Conservation (phyloP, 2,113 vertebrate genomes). For the Jaculus jaculus region DNA sequence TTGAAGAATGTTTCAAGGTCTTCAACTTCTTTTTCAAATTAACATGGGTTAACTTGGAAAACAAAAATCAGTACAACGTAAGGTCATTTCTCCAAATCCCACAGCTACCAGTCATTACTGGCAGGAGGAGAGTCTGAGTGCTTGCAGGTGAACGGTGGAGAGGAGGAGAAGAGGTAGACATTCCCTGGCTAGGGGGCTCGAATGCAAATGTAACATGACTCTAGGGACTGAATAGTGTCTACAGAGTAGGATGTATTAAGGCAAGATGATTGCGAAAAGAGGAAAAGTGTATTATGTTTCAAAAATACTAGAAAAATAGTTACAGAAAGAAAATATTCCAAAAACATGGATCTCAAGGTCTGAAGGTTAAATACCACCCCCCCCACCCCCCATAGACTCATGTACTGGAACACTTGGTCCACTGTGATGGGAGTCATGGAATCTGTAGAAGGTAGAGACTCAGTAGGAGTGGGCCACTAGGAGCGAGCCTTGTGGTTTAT, state of each 20-base stretch:
- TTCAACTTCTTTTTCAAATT: neutral
- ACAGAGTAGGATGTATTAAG: no score
- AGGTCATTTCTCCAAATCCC: neutral
- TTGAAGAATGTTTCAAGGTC: neutral
- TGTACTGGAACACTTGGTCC: no score
- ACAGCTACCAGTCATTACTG: neutral
- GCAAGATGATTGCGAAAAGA: neutral
- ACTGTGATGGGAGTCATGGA: neutral
- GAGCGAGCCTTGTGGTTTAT: no score
- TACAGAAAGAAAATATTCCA: neutral
- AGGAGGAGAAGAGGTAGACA: no score
- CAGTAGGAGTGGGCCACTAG: neutral
- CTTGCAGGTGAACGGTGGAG: neutral
- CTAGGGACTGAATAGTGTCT: neutral
- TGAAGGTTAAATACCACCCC: no score
- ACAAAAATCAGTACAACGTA: neutral
- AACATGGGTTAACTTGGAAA: neutral
- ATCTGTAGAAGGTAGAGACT: neutral
- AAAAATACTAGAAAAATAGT: slow-evolving; percentile 8
- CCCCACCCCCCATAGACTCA: no score
- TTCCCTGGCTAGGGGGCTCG: neutral
- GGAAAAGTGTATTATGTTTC: neutral
- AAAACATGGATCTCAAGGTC: neutral
- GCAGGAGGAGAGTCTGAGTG: neutral
- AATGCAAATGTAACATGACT: neutral